Evolutionary conservation across 2,797 vertebrate species (phyloP).

Genomic region (Enoplosus armatus): DNA sequence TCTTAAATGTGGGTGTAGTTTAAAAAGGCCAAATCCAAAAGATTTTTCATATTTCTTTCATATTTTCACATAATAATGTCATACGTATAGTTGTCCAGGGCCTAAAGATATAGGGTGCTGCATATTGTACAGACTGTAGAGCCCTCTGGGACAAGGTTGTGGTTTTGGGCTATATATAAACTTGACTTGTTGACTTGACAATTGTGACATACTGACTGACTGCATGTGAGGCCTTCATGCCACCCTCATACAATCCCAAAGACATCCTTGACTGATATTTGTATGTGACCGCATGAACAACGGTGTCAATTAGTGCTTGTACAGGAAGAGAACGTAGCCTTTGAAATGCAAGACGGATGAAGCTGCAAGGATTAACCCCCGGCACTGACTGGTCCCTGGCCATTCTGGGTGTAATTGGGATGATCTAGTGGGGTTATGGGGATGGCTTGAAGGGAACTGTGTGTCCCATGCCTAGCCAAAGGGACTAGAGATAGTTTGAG

Average conservation of each 20-base stretch:
- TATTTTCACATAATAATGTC: neutral
- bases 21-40: neutral
- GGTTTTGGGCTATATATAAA: slow-evolving; percentile 27
- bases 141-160: neutral
- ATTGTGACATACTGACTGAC: slow-evolving; percentile 14
- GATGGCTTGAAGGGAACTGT: slow-evolving; percentile 4
- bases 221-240: slow-evolving; percentile 17
- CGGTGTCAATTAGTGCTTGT: slow-evolving; percentile 31
- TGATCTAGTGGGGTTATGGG: slow-evolving; percentile 30
- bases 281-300: slow-evolving; percentile 26
- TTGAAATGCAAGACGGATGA: slow-evolving; percentile 61
- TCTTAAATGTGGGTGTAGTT: neutral
- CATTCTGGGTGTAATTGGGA: slow-evolving; percentile 1
- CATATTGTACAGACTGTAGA: neutral
- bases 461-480: slow-evolving; percentile 4
- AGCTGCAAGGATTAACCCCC: slow-evolving; percentile 44
- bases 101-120: neutral
- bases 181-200: slow-evolving; percentile 22
- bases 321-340: slow-evolving; percentile 29
- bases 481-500: slow-evolving; percentile 1
- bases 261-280: slow-evolving; percentile 49
- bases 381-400: neutral
- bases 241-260: neutral
- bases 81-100: neutral
- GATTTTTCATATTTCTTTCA: neutral